A percentile compares a stretch with the other conserved stretches of the same genome.
These are phyloP conservation scores for Prorops nasuta DNA, from an alignment of 1,140 invertebrate species.

Conservation along the genomic window DNA sequence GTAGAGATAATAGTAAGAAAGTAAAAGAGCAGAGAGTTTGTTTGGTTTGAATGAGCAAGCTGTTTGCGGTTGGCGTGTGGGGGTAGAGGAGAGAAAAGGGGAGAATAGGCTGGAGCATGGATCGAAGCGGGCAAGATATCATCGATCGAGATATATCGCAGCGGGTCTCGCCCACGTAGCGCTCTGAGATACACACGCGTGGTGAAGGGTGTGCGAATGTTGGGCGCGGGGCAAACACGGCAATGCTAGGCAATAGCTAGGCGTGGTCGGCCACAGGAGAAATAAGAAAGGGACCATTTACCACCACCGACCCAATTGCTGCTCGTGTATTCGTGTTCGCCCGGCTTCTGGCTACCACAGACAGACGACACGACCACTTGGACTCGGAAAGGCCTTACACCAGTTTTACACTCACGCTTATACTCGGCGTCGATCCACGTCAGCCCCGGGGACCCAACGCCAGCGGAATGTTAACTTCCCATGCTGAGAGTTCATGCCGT, in stretches of 20 bases:
- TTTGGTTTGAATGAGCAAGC: too few species aligned
- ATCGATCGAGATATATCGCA: background rate
- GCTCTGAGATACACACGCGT: constrained; percentile 20
- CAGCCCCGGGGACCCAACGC: too few species aligned
- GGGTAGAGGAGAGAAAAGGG: too few species aligned
- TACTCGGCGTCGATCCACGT: constrained; percentile 17
- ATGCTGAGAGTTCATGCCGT: constrained; percentile 21
- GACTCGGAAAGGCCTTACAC: constrained; percentile 38
- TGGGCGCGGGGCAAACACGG: too few species aligned
- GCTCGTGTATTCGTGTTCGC: too few species aligned
- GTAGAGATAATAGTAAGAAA: too few species aligned
- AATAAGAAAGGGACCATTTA: constrained; percentile 51
- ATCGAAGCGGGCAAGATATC: too few species aligned
- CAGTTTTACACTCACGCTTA: background rate
- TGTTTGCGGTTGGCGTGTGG: too few species aligned
- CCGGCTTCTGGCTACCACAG: constrained; percentile 8
- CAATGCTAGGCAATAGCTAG: constrained; percentile 36
- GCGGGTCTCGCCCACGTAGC: background rate
- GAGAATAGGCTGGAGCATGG: too few species aligned
- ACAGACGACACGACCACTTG: constrained; percentile 32
- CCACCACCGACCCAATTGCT: too few species aligned
- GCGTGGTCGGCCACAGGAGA: constrained; percentile 41
- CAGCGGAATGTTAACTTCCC: constrained; percentile 48
- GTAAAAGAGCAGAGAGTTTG: too few species aligned
- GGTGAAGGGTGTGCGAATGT: constrained; percentile 41